Base-by-base conservation (phyloP, 2,113 vertebrate species). In the Tautogolabrus adspersus region DNA sequence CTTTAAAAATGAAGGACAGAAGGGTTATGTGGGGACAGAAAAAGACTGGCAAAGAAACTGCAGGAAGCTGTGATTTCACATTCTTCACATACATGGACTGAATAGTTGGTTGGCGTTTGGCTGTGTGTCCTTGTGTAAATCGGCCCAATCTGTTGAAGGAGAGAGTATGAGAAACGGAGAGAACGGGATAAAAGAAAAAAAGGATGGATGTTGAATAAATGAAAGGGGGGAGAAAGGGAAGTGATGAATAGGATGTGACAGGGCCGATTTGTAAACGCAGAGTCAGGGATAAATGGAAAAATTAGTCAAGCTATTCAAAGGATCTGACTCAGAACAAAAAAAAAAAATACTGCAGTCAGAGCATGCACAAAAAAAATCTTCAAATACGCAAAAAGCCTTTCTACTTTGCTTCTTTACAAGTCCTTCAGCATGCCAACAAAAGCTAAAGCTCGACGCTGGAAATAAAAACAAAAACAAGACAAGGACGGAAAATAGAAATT, bases 191-290 rank as follows among this genome's bases (percentile, higher is more conserved):
- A 78, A 75, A 66, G 58, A 54, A 71, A 68, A 54, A 71, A 68
- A 62, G 40, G 12, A 10, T 16, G 51, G 46, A 65, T 70, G 62
- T 56, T 69, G 49, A 84, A 88, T 77, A 77, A 88, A 87, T 86
- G 59, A 89, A 90, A 79, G 30, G 37, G 23, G 5, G 30, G 30
- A 34, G 3, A 34, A 34, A 34, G 26, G 63, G 77, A 75, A 73
- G 60, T 77, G 84, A 88, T 83, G 74, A 79, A 90, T 86, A 67
- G 83, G 87, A 92, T 85, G 83, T 85, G 88, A 90, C 86, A 77
- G 68, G 66, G 88, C 55, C 51, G 81, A 90, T 87, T 88, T 86
- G 77, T 84, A 82, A 87, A 79, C 3, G 75, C 86, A 78, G 77
- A 77, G 79, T 86, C 83, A 85, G 86, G 78, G 77, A 92, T 87